phyloP scores from a whole-genome alignment of 2,113 vertebrate genomes.

The Myrmophylax atrothorax region DNA sequence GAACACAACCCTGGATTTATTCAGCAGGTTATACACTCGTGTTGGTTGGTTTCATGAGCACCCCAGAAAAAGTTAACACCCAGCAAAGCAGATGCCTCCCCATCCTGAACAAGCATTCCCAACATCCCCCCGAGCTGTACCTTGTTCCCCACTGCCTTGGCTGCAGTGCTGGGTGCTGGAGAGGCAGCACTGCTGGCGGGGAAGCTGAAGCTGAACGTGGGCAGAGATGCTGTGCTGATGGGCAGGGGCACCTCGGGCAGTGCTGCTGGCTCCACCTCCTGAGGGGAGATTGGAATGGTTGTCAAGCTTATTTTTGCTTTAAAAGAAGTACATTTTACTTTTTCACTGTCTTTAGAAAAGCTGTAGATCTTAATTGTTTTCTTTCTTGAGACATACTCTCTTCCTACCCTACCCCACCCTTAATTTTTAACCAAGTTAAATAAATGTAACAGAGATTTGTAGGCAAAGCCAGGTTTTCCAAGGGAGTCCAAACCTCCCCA shows the following conservation, averaged over 20 bases:
- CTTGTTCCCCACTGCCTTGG: conserved; percentile 71
- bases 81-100: not conserved
- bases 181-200: conserved; percentile 62
- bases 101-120: not conserved
- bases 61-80: not conserved
- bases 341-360: not conserved
- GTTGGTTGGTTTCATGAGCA: not conserved
- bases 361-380: not conserved
- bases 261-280: conserved; percentile 80
- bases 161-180: conserved; percentile 41
- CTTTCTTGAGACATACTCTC: not conserved
- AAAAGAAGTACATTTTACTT: not conserved
- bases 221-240: conserved; percentile 82
- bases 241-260: conserved; percentile 89
- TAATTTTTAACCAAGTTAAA: not conserved
- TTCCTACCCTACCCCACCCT: not conserved
- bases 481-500: not conserved
- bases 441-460: not conserved
- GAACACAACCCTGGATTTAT: not conserved
- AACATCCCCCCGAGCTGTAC: not conserved
- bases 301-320: not conserved
- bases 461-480: not conserved
- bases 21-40: not conserved
- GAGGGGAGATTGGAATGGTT: not conserved
- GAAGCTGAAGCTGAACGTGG: conserved; percentile 86